Percentiles rank a stretch among this genome's conserved stretches.
Evolutionary conservation across 2,888 invertebrate genomes (phyloP).

Genomic region (Myopa tessellatipennis): DNA sequence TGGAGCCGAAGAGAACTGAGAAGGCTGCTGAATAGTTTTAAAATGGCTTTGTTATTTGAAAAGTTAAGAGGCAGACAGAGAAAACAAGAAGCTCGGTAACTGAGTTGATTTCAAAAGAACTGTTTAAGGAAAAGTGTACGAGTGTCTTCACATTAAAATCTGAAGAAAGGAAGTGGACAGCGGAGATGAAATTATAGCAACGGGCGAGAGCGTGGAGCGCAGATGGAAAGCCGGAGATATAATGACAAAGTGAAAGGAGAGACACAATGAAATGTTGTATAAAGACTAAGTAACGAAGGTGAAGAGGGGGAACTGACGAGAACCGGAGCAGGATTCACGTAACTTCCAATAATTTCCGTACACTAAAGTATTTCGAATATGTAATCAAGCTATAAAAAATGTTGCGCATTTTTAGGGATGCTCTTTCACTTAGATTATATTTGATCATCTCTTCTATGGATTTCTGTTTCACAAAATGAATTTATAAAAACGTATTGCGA

Average conservation of each 20-base stretch:
- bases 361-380: too few relatives aligned
- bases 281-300: background rate
- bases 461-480: too few relatives aligned
- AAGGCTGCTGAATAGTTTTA: constrained; percentile 8
- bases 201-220: background rate
- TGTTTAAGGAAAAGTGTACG: background rate
- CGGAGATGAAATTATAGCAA: background rate
- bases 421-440: too few relatives aligned
- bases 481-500: too few relatives aligned
- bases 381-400: too few relatives aligned
- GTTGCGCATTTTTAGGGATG: too few relatives aligned
- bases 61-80: background rate
- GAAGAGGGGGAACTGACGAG: background rate
- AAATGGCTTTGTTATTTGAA: constrained; percentile 30
- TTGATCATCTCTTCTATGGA: too few relatives aligned
- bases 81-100: background rate
- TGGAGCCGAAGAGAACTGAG: background rate
- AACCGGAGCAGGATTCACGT: too few relatives aligned
- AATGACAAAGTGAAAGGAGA: background rate
- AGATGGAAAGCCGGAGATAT: background rate
- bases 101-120: background rate
- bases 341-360: too few relatives aligned
- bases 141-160: background rate
- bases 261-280: background rate
- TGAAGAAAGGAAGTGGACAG: background rate